Base-by-base conservation (phyloP, 1,140 invertebrate species). In the Lutraria rhynchaena region DNA sequence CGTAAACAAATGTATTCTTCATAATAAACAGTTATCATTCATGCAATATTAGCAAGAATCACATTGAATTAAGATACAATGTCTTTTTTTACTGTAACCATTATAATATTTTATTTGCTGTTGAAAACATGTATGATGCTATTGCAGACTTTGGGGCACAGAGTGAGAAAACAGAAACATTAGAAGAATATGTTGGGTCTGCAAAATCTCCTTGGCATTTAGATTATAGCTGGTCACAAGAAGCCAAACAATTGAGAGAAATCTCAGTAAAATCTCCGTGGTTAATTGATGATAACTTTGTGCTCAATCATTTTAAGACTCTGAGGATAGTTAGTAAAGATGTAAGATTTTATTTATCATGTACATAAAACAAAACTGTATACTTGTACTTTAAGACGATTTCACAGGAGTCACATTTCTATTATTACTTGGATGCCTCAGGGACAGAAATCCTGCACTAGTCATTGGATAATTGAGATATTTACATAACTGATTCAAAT, bases 151-250 rank as follows among this genome's bases (percentile, higher is more conserved):
- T 85, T 87, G 90, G 86, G 37, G 85, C 89, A 31, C 49, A 88
- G 3, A 78, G 87, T 82, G 90, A 90, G 61, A 88, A 89, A 51
- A 90, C 88, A 53, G 91, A 92, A 65, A 84, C 84, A 0, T 77
- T 91, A 9, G 81, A 90, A 70, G 91, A 92, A 70, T 86, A 90
- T 86, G 87, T 91, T 0, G 80, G 31, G 17, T 89, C 87, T 4
- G 88, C 88, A 51, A 63, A 84, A n/a, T 92, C 91, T 17, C 91
- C 90, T 13, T 92, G 91, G 91, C 85, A 91, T 69, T 73, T 91
- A 33, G 91, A 92, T 58, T 92, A 90, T 81, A 91, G 89, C 83
- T 92, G 91, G 91, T 90, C 89, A 75, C 75, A 88, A 51, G 91
- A 92, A 82, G 90, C 91, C 4, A 89, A 85, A 44, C 60, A 86